phyloP scores from a whole-genome alignment of 2,888 invertebrate species.

The Euproctis similis region DNA sequence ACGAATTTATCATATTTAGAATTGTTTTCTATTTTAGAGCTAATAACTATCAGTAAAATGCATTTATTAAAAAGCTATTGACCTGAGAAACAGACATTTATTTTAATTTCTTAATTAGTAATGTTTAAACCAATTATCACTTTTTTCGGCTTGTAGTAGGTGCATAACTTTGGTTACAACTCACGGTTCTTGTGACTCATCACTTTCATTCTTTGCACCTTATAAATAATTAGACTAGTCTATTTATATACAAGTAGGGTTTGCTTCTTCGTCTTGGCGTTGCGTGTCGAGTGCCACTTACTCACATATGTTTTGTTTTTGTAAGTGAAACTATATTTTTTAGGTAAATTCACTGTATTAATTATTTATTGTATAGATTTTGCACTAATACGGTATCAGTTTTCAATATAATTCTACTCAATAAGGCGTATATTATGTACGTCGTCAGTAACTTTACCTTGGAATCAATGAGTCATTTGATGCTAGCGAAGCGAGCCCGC shows the following conservation, averaged over 20 bases:
- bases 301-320: constrained; percentile 20
- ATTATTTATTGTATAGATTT: too few relatives aligned
- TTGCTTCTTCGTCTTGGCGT: constrained; percentile 25
- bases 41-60: too few relatives aligned
- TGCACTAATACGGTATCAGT: too few relatives aligned
- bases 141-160: too few relatives aligned
- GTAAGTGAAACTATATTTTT: constrained; percentile 23
- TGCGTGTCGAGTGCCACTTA: constrained; percentile 29
- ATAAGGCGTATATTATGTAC: constrained; percentile 8
- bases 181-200: constrained; percentile 62
- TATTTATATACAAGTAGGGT: constrained; percentile 30
- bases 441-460: constrained; percentile 33
- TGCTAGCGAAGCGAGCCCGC: constrained; percentile 45
- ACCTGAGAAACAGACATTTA: too few relatives aligned
- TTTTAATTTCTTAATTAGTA: too few relatives aligned
- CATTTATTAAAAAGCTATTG: too few relatives aligned
- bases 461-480: constrained; percentile 53
- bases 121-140: too few relatives aligned
- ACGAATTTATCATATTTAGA: too few relatives aligned
- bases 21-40: too few relatives aligned
- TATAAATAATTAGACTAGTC: constrained; percentile 39
- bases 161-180: too few relatives aligned
- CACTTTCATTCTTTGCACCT: constrained; percentile 57
- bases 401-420: constrained; percentile 5
- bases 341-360: too few relatives aligned